These are phyloP conservation scores for Carpatolechia fugitivella DNA, from an alignment of 2,888 invertebrate genomes.

Conservation along the genomic window DNA sequence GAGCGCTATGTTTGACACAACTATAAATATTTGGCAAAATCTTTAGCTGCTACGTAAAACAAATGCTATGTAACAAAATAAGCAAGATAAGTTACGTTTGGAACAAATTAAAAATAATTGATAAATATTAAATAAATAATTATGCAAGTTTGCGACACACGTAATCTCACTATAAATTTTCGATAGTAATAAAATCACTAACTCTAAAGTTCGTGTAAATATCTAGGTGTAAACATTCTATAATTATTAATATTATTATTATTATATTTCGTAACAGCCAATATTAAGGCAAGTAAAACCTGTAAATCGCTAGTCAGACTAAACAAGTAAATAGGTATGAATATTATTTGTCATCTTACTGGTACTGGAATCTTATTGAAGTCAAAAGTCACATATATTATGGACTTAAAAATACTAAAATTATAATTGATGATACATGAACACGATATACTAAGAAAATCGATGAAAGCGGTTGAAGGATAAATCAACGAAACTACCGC, in stretches of 20 bases:
- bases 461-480: too few relatives aligned
- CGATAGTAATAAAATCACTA: constrained; percentile 22
- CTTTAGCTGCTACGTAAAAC: constrained; percentile 14
- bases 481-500: too few relatives aligned
- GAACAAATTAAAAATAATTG: constrained; percentile 1
- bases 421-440: too few relatives aligned
- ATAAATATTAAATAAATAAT: neutral
- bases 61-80: constrained; percentile 4
- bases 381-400: too few relatives aligned
- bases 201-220: constrained; percentile 32
- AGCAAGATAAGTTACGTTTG: constrained; percentile 7
- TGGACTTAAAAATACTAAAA: too few relatives aligned
- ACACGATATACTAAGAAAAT: too few relatives aligned
- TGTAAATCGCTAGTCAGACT: constrained; percentile 34
- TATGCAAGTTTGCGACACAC: constrained; percentile 14
- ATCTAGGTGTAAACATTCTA: constrained; percentile 31
- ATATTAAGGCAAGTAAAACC: constrained; percentile 70
- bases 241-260: constrained; percentile 26
- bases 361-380: neutral
- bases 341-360: constrained; percentile 6
- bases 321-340: neutral
- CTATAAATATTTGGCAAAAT: constrained; percentile 20
- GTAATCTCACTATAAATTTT: constrained; percentile 30
- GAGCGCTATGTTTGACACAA: constrained; percentile 28
- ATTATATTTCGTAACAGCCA: constrained; percentile 51